These are phyloP conservation scores for Sebastes cheni DNA, from an alignment of 2,797 vertebrate genomes.

Conservation along the genomic window DNA sequence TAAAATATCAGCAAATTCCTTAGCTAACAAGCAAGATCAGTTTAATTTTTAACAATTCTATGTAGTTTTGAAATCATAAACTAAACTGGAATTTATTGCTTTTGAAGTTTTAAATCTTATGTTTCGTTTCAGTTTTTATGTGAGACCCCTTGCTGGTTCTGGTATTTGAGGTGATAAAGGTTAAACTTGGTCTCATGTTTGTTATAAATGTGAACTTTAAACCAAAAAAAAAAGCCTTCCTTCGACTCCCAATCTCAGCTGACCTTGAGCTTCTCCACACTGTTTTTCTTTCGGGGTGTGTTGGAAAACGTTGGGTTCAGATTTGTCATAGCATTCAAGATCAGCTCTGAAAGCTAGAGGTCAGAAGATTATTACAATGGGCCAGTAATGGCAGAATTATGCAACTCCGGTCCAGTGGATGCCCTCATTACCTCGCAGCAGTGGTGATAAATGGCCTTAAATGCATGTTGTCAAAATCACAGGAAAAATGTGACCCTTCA, in stretches of 20 bases:
- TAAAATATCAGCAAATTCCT: not conserved
- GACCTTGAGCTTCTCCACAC: constrained; percentile 60
- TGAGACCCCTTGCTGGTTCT: not conserved
- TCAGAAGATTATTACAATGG: constrained; percentile 83
- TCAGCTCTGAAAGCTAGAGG: constrained; percentile 81
- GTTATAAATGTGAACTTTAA: constrained; percentile 29
- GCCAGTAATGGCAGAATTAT: constrained; percentile 83
- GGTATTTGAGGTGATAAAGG: not conserved
- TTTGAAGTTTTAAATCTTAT: not conserved
- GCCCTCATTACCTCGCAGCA: constrained; percentile 75
- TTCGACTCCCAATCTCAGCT: not conserved
- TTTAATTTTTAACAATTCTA: not conserved
- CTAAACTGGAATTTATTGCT: not conserved
- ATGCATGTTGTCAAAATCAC: constrained; percentile 78
- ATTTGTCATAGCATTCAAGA: constrained; percentile 79
- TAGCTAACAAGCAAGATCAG: not conserved
- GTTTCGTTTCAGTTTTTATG: not conserved
- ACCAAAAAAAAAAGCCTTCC: not conserved
- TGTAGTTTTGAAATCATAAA: not conserved
- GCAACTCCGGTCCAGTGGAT: constrained; percentile 75
- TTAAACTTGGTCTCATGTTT: constrained; percentile 8
- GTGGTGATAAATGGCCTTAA: constrained; percentile 77
- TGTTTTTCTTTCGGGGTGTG: constrained; percentile 51
- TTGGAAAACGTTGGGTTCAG: constrained; percentile 49
- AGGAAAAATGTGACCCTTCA: constrained; percentile 75